Base-by-base conservation (phyloP, 2,888 invertebrate genomes). In the Leptinotarsa juncta region DNA sequence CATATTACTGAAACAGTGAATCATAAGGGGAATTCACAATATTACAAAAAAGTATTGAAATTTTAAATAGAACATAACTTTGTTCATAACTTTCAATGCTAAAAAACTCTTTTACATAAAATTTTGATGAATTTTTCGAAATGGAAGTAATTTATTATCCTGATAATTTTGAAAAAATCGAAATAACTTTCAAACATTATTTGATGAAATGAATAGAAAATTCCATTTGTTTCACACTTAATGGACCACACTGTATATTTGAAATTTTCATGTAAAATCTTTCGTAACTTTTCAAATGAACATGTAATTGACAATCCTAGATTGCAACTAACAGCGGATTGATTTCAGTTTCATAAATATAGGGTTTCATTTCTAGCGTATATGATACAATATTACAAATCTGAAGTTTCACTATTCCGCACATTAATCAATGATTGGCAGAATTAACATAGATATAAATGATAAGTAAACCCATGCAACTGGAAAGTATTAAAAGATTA, bases 391-490 rank as follows among this genome's bases (percentile, higher is more conserved):
- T 32, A 26, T 62, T 42, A 42, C 62, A 62, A 42, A 62, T 62
- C 5, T 23, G 23, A 23, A 57, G 23, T 15, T 23, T 42, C 42
- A n/a, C 51, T 67, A 60, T 71, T 71, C 65, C 67, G 55, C 67
- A 65, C 67, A 60, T 62, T 67, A 18, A 53, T 74, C 67, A 67
- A 65, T 51, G 74, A 74, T 74, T 74, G 74, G 71, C 74, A 67
- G 67, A 26, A 62, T 65, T 65, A 74, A 74, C 55, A 48, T 67
- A 71, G 48, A 67, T 66, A 71, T 71, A 26, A 42, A 62, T 7
- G 62, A 62, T n/a, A 10, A 49, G 62, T 60, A n/a, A 15, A 60
- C 62, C 49, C 16, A 23, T 20, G 14, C 14, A 48, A 50, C 48
- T 50, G 23, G 23, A 69, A 69, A 49, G 49, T 57, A 48, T 69